A percentile compares a stretch with the other conserved stretches of the same genome.
Evolutionary conservation across 2,888 invertebrate genomes (phyloP).

Genomic region (Aradus depressus): DNA sequence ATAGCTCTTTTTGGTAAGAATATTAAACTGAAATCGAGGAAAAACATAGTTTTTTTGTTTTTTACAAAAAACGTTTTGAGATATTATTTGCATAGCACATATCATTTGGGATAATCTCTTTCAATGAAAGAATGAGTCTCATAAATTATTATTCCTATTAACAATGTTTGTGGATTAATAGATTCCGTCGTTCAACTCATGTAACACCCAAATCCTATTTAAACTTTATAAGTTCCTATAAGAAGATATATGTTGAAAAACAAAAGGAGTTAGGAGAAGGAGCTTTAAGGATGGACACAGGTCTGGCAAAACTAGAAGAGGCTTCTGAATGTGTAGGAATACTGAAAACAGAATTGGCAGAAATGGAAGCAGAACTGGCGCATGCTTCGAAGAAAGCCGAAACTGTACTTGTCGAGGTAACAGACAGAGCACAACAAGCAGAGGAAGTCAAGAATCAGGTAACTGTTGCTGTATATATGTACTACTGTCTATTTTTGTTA

Average conservation of each 20-base stretch:
- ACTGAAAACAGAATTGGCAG: conserved; percentile 79
- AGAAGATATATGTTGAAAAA: conserved; percentile 82
- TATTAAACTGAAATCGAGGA: too few species aligned
- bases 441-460: conserved; percentile 85
- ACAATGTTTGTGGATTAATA: too few species aligned
- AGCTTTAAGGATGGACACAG: conserved; percentile 88
- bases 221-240: conserved; percentile 90
- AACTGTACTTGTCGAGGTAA: conserved; percentile 63
- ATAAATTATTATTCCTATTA: too few species aligned
- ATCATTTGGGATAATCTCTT: too few species aligned
- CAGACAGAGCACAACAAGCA: conserved; percentile 86
- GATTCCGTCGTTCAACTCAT: conserved; percentile 85
- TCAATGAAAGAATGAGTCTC: too few species aligned
- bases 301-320: conserved; percentile 86
- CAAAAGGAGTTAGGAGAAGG: conserved; percentile 81
- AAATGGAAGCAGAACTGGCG: conserved; percentile 88
- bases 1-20: too few species aligned
- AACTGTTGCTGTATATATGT: neutral
- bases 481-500: neutral
- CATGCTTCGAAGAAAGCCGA: conserved; percentile 69
- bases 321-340: conserved; percentile 88
- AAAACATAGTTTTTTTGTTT: too few species aligned
- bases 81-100: too few species aligned
- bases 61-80: too few species aligned
- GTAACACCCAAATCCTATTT: conserved; percentile 96